Evolutionary conservation across 2,888 invertebrate genomes (phyloP).

Genomic region (Drosophila maculinotata): DNA sequence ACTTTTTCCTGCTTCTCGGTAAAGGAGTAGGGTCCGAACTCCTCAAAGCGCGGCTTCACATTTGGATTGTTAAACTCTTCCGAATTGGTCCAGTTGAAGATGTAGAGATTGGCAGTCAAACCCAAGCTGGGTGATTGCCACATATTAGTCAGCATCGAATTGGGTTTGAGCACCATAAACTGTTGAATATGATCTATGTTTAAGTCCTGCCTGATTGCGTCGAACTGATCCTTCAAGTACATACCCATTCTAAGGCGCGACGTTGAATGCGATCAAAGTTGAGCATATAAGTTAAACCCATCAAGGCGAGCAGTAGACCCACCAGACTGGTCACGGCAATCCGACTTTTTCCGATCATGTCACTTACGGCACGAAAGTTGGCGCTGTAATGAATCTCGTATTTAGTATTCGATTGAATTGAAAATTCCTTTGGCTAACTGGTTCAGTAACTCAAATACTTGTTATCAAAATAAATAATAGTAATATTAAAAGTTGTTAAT

Average conservation of each 20-base stretch:
- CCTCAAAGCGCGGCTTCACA: slow-evolving; percentile 86
- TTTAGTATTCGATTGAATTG: neutral
- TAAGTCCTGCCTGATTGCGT: too few species aligned
- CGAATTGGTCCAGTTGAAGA: slow-evolving; percentile 93
- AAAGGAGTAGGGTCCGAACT: slow-evolving; percentile 88
- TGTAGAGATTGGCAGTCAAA: slow-evolving; percentile 88
- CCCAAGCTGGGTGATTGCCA: slow-evolving; percentile 90
- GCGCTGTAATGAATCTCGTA: slow-evolving; percentile 22
- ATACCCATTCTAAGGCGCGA: slow-evolving; percentile 53
- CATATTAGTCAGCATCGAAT: slow-evolving; percentile 83
- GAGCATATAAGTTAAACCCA: slow-evolving; percentile 45
- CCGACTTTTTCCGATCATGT: slow-evolving; percentile 66
- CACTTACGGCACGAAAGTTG: slow-evolving; percentile 5
- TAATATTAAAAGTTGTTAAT: neutral
- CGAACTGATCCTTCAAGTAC: neutral
- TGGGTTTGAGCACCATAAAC: slow-evolving; percentile 88
- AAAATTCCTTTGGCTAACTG: slow-evolving; percentile 2
- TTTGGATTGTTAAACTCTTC: slow-evolving; percentile 86
- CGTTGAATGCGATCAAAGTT: slow-evolving; percentile 60
- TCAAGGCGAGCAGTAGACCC: slow-evolving; percentile 48
- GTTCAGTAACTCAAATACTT: slow-evolving; percentile 7
- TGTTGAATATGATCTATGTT: slow-evolving; percentile 66
- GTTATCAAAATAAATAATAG: too few species aligned
- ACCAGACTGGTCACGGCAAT: slow-evolving; percentile 55
- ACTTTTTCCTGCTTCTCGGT: slow-evolving; percentile 89